Conservation (phyloP, 1,140 invertebrate genomes). For the Drosophila nikananu region DNA sequence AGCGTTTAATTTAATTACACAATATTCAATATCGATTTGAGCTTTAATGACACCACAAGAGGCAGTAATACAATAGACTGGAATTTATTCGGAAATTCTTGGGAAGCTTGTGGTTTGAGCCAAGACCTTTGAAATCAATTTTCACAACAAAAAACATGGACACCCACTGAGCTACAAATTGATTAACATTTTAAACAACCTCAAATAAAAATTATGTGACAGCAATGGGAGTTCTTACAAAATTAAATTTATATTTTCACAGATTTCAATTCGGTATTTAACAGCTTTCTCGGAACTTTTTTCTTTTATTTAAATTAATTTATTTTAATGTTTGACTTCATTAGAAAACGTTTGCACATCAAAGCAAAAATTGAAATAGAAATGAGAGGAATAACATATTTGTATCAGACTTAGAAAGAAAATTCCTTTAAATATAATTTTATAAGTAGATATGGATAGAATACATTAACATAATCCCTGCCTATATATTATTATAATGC, state of each 20-base stretch:
- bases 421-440: not conserved
- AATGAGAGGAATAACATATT: not conserved
- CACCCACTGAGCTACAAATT: conserved; percentile 12
- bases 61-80: not conserved
- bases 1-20: conserved; percentile 6
- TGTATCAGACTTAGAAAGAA: not conserved
- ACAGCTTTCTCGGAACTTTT: not conserved
- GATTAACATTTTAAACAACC: conserved; percentile 22
- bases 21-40: conserved; percentile 4
- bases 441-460: not conserved
- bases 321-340: conserved; percentile 47
- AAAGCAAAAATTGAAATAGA: conserved; percentile 59
- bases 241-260: not conserved
- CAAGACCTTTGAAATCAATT: conserved; percentile 3
- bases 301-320: conserved; percentile 19
- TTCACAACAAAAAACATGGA: not conserved
- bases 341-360: conserved; percentile 48
- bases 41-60: not conserved
- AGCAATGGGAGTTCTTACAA: not conserved
- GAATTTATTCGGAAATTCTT: conserved; percentile 3
- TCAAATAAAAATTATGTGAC: not conserved
- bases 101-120: not conserved
- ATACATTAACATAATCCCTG: not conserved
- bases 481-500: not conserved
- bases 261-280: not conserved